Evolutionary conservation across 30 jellyfish, hydroid and myxozoan genomes (phyloP), one percentile per base, ranked within the genome.

Genomic region (Turritopsis dohrnii): DNA sequence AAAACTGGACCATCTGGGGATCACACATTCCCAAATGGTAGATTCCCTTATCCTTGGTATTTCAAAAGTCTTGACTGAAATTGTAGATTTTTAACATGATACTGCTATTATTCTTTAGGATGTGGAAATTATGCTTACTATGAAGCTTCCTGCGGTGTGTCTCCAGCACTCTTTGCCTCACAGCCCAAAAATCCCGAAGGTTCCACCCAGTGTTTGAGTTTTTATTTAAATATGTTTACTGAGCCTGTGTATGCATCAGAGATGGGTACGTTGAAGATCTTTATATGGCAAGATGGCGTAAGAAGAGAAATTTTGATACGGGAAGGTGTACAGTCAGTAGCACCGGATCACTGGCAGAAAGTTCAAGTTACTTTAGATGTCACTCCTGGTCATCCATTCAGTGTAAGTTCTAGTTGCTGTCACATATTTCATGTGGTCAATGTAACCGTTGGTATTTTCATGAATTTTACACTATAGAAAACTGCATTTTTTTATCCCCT

Each of bases 1-100:
- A 60, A 52, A 41, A 91, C 97, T 28, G 97, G 97, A 23, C 97
- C 97, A 23, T n/a, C 79, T 23, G 69, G 29, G 21, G 97, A 91
- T 73, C 89, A 86, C 71, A 91, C 97, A 54, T 21, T 53, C 16
- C 76, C 76, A 28, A 65, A 66, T n/a, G 24, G 29, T 13, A 19
- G 22, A 86, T 96, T 96, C 20, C 82, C 69, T 28, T 91, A 86
- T 53, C 83, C 74, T 16, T 91, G 86, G 74, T 74, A 41, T 41
- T 41, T 41, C 60, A 13, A 41, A 41, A 5, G 5, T 41, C 13
- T 41, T 13, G 13, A 5, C 60, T 41, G 60, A 13, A 41, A 41
- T 41, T 41, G 9, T 41, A 5, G 60, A 13, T 41, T 41, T 41
- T 41, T 13, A 3, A 41, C 5, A 41, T 41, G 13, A 3, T 13